Percentiles rank a stretch among this genome's conserved stretches.
Evolutionary conservation across 1,140 invertebrate species (phyloP).

Genomic region (Limonius californicus): DNA sequence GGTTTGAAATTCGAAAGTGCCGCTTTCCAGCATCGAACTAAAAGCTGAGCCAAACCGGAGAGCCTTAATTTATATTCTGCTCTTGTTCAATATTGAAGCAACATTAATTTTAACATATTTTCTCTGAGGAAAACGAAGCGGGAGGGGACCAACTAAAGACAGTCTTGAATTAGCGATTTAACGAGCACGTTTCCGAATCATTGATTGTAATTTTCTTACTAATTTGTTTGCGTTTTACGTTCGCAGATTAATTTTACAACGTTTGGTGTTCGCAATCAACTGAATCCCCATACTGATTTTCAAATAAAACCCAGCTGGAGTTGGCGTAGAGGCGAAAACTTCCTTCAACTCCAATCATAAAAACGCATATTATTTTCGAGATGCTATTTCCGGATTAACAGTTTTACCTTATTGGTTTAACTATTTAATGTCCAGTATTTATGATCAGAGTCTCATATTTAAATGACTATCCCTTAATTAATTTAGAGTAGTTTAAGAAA

Average conservation of each 20-base stretch:
- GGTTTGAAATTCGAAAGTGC: not conserved
- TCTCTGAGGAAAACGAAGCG: conserved; percentile 32
- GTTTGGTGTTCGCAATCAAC: conserved; percentile 2
- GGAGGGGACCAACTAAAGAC: conserved; percentile 31
- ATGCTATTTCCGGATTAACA: too few species aligned
- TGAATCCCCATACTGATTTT: not conserved
- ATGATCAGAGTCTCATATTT: too few species aligned
- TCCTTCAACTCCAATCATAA: not conserved
- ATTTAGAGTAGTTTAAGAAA: too few species aligned
- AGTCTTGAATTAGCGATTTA: conserved; percentile 37
- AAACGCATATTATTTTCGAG: too few species aligned
- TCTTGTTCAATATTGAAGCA: conserved; percentile 40
- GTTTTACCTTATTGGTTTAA: too few species aligned
- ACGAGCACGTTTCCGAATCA: conserved; percentile 37
- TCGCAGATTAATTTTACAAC: conserved; percentile 6
- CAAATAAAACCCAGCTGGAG: not conserved
- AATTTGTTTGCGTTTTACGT: conserved; percentile 33
- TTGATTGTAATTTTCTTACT: conserved; percentile 42
- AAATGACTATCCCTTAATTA: too few species aligned
- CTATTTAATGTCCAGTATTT: too few species aligned
- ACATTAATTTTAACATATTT: conserved; percentile 44
- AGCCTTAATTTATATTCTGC: conserved; percentile 36
- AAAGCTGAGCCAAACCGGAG: not conserved
- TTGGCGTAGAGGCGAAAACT: not conserved
- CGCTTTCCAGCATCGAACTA: not conserved